Base-by-base conservation (phyloP, 2,888 invertebrate genomes). In the Spilarctia lutea region DNA sequence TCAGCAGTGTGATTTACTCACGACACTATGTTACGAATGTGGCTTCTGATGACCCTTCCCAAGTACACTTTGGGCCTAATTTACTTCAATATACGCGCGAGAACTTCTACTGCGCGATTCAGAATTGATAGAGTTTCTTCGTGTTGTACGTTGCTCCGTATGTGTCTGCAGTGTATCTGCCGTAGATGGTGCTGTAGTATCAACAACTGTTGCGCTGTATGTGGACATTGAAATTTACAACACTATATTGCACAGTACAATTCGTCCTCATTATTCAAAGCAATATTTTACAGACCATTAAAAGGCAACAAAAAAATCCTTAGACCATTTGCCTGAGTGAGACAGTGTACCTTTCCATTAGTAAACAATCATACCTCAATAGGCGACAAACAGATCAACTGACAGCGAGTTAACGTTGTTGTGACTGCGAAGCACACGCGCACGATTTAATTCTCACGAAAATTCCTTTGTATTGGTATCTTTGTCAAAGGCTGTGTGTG, bases 401-500 rank as follows among this genome's bases (percentile, higher is more conserved):
- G 68, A 48, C 56, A 56, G 56, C 33, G 3, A n/a, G 27, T 71
- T 71, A 63, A 63, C 73, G 68, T 63, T 45, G 60, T 63, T 68
- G 73, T 73, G 73, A 60, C 60, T 60, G 67, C 4, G 39, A 18
- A 8, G 66, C 68, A 56, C 72, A 73, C 73, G 73, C 67, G 56
- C 73, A 48, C 63, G 63, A 73, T 73, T 73, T 73, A 68, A 48
- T 24, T 63, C 30, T 45, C 68, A 73, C 73, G 68, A 63, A 63
- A 30, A 33, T 63, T 68, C 24, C 73, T 68, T 73, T 73, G 73
- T 73, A 42, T 73, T 73, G 42, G 7, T n/a, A 69, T 35, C 56
- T 69, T 69, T 35, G 35, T 69, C 35, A 56, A 63, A 63, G 30
- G 63, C 7, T 63, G 27, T 1, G 2, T 63, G 8, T 63, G 35